phyloP scores from a whole-genome alignment of 1,140 invertebrate genomes.

The Hyphantria cunea region DNA sequence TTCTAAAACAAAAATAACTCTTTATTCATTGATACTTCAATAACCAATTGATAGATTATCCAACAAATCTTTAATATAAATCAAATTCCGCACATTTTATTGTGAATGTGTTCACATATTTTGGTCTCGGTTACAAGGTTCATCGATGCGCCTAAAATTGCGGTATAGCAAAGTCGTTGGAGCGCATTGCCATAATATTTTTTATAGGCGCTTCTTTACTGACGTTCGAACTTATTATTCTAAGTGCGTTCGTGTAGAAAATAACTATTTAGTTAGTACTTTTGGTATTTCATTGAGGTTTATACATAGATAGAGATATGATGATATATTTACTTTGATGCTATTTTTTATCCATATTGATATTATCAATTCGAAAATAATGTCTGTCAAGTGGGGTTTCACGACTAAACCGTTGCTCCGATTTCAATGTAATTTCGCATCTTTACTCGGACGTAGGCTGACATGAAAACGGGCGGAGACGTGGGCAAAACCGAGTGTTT shows the following conservation, averaged over 20 bases:
- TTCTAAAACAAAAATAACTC: too few relatives aligned
- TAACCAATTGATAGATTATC: slow-evolving; percentile 1
- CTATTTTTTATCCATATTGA: too few relatives aligned
- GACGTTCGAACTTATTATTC: slow-evolving; percentile 22
- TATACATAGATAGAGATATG: not conserved
- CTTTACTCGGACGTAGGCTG: too few relatives aligned
- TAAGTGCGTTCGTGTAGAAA: slow-evolving; percentile 9
- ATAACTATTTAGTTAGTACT: slow-evolving; percentile 9
- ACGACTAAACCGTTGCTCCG: too few relatives aligned
- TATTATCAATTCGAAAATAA: too few relatives aligned
- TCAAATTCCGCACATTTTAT: not conserved
- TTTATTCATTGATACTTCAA: slow-evolving; percentile 3
- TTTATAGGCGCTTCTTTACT: slow-evolving; percentile 25
- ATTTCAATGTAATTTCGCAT: too few relatives aligned
- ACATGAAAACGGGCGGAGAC: too few relatives aligned
- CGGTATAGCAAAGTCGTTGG: slow-evolving; percentile 22
- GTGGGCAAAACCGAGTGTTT: too few relatives aligned
- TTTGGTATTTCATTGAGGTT: not conserved
- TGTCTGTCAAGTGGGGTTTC: too few relatives aligned
- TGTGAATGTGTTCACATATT: not conserved
- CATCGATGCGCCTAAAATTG: slow-evolving; percentile 25
- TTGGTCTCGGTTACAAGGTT: not conserved
- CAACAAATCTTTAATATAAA: slow-evolving; percentile 6
- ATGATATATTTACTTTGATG: too few relatives aligned
- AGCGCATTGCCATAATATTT: slow-evolving; percentile 29